These are phyloP conservation scores for Folsomia candida DNA, from an alignment of 2,888 invertebrate genomes.

Conservation along the genomic window DNA sequence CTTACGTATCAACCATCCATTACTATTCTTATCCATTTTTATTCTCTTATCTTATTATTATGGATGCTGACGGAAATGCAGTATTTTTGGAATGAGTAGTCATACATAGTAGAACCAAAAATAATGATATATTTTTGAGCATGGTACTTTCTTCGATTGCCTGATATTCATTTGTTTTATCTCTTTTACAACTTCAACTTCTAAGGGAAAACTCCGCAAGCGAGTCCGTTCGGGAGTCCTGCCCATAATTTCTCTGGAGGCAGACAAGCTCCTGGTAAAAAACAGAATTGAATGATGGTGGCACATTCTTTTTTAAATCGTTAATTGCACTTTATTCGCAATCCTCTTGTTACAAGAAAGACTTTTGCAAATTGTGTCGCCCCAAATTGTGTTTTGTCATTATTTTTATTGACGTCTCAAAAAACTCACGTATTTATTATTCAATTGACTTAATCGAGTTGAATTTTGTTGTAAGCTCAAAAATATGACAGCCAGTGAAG, in stretches of 20 bases:
- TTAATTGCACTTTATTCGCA: no score
- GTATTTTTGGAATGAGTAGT: background rate
- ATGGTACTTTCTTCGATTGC: background rate
- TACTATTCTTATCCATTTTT: no score
- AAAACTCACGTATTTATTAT: no score
- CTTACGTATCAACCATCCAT: no score
- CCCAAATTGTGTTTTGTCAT: constrained; percentile 7
- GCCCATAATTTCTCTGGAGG: constrained; percentile 51
- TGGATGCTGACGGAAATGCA: no score
- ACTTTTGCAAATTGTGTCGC: background rate
- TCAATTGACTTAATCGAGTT: background rate
- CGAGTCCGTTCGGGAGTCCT: constrained; percentile 67
- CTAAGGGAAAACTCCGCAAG: constrained; percentile 46
- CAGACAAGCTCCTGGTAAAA: constrained; percentile 43
- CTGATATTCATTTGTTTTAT: background rate
- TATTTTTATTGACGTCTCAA: background rate
- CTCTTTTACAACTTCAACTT: background rate
- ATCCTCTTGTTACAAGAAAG: no score
- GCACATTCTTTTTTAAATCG: no score
- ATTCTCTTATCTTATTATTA: no score
- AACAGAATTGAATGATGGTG: no score
- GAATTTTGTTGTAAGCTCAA: background rate
- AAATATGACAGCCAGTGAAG: background rate
- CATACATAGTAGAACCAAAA: background rate
- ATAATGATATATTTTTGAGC: background rate